These are phyloP conservation scores for Poecilia velifera DNA, from an alignment of 2,797 vertebrate species.

Conservation along the genomic window DNA sequence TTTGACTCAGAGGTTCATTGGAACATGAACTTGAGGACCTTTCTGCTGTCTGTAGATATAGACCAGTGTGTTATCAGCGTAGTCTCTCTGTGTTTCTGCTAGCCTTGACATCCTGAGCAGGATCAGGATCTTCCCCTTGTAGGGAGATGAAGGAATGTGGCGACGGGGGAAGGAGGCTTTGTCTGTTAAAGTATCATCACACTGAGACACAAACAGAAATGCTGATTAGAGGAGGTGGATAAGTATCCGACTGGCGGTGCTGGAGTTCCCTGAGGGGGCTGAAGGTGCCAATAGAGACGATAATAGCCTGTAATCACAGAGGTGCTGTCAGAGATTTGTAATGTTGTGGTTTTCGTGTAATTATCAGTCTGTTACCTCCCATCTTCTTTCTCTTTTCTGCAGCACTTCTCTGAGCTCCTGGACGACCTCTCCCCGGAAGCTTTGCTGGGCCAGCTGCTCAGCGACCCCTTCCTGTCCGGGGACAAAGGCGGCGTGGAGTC, in stretches of 20 bases:
- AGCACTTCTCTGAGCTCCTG: constrained; percentile 97
- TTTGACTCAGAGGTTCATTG: background rate
- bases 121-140: constrained; percentile 8
- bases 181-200: constrained; percentile 39
- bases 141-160: constrained; percentile 34
- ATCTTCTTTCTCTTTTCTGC: constrained; percentile 14
- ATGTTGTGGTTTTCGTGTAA: constrained; percentile 24
- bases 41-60: background rate
- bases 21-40: background rate
- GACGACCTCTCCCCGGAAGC: constrained; percentile 95
- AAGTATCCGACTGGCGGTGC: constrained; percentile 26
- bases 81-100: background rate
- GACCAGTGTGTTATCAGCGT: background rate
- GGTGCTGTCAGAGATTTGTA: background rate
- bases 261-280: constrained; percentile 10
- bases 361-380: constrained; percentile 35
- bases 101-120: constrained; percentile 45
- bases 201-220: constrained; percentile 32
- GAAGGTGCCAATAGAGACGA: constrained; percentile 33
- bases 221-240: constrained; percentile 14
- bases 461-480: constrained; percentile 95
- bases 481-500: constrained; percentile 81
- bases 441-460: constrained; percentile 94
- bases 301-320: constrained; percentile 48
- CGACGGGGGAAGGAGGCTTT: background rate